These are phyloP conservation scores for Lasioglossum vierecki DNA, from an alignment of 2,888 invertebrate species.

Conservation along the genomic window DNA sequence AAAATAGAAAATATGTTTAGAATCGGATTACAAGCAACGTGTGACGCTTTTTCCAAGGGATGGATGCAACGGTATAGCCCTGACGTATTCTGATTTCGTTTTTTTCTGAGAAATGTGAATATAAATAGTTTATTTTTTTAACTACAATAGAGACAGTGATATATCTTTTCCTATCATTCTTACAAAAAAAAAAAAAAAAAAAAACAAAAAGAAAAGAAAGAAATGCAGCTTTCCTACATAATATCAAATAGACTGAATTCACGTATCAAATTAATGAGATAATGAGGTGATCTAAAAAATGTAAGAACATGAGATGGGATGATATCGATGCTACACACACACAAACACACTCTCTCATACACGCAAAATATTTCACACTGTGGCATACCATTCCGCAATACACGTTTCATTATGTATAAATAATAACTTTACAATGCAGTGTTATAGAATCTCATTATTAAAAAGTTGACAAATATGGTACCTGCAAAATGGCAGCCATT, in stretches of 20 bases:
- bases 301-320: conserved; percentile 45
- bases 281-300: conserved; percentile 46
- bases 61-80: conserved; percentile 43
- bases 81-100: conserved; percentile 30
- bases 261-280: conserved; percentile 47
- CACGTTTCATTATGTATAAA: conserved; percentile 61
- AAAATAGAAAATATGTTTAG: conserved; percentile 57
- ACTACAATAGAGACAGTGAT: conserved; percentile 49
- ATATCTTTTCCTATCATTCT: conserved; percentile 33
- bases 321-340: conserved; percentile 58
- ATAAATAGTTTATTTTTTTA: conserved; percentile 64
- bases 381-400: conserved; percentile 45
- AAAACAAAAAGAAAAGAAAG: conserved; percentile 13
- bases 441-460: conserved; percentile 51
- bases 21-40: conserved; percentile 33
- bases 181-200: conserved; percentile 41
- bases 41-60: conserved; percentile 34
- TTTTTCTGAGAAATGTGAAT: conserved; percentile 54
- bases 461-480: conserved; percentile 59
- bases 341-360: conserved; percentile 48
- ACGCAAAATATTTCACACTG: conserved; percentile 58
- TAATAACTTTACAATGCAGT: conserved; percentile 66
- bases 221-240: conserved; percentile 50
- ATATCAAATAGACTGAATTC: conserved; percentile 38
- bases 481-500: conserved; percentile 40